Percentiles rank a stretch among this genome's conserved stretches.
These are phyloP conservation scores for Cyclura pinguis DNA, from an alignment of 2,797 vertebrate genomes.

Conservation along the genomic window DNA sequence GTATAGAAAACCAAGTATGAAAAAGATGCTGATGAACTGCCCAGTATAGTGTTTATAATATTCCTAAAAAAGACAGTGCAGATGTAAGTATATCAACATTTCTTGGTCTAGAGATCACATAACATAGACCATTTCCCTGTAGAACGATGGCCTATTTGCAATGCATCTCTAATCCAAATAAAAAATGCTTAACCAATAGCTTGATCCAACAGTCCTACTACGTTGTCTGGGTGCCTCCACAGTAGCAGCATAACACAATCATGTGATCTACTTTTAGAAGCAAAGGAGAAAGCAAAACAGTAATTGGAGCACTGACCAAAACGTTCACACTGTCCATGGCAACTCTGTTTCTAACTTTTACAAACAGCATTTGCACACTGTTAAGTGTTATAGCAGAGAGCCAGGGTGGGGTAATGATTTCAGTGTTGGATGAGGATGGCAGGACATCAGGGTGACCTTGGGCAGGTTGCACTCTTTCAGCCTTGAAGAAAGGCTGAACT, in stretches of 20 bases:
- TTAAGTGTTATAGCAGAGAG: not conserved
- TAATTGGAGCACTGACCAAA: not conserved
- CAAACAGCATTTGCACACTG: not conserved
- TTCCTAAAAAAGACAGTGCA: not conserved
- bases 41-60: not conserved
- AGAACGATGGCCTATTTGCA: not conserved
- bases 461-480: no score
- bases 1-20: not conserved
- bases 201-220: not conserved
- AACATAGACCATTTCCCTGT: not conserved
- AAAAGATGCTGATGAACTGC: not conserved
- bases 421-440: no score
- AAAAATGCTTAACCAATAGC: not conserved
- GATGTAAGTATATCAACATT: not conserved
- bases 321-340: not conserved
- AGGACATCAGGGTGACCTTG: no score
- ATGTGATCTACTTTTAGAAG: not conserved
- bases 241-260: not conserved
- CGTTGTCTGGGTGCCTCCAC: not conserved
- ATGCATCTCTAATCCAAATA: not conserved
- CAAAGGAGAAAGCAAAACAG: not conserved
- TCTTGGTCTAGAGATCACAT: not conserved
- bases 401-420: no score
- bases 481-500: no score
- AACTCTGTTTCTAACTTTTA: not conserved